Evolutionary conservation across 2,113 vertebrate species (phyloP).

Genomic region (Galemys pyrenaicus): DNA sequence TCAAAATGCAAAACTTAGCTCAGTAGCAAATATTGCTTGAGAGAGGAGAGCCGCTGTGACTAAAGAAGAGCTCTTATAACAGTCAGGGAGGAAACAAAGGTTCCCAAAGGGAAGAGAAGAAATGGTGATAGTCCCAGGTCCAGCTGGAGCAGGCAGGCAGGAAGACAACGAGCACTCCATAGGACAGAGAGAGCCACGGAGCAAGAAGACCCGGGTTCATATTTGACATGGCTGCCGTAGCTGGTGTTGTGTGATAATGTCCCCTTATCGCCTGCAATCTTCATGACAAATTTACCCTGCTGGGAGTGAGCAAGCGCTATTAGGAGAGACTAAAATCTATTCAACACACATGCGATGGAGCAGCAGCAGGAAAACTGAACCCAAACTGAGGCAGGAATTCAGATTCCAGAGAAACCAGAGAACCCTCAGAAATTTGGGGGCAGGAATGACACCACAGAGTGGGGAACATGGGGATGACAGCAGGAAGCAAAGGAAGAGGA

Average conservation of each 20-base stretch:
- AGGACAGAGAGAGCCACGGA: accelerated
- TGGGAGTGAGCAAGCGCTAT: too few species aligned
- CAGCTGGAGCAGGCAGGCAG: accelerated
- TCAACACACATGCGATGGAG: neutral
- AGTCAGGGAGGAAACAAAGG: neutral
- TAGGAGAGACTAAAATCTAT: neutral
- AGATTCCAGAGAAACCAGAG: accelerated
- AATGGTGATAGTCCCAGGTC: neutral
- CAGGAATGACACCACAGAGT: too few species aligned
- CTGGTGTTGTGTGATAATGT: neutral
- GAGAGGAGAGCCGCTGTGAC: neutral
- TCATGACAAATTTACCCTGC: neutral
- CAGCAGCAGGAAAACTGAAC: too few species aligned
- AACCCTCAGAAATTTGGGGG: neutral
- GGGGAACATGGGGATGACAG: neutral
- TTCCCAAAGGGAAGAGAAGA: neutral
- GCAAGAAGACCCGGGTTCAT: too few species aligned
- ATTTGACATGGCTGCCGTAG: accelerated
- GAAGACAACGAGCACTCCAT: neutral
- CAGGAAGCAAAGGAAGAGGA: neutral
- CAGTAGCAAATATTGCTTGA: neutral
- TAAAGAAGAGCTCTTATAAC: neutral
- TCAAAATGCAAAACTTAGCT: neutral
- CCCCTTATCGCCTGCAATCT: neutral
- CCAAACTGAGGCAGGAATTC: neutral